Evolutionary conservation across 2,113 vertebrate species (phyloP).

Genomic region (Cyanoramphus novaezelandiae): DNA sequence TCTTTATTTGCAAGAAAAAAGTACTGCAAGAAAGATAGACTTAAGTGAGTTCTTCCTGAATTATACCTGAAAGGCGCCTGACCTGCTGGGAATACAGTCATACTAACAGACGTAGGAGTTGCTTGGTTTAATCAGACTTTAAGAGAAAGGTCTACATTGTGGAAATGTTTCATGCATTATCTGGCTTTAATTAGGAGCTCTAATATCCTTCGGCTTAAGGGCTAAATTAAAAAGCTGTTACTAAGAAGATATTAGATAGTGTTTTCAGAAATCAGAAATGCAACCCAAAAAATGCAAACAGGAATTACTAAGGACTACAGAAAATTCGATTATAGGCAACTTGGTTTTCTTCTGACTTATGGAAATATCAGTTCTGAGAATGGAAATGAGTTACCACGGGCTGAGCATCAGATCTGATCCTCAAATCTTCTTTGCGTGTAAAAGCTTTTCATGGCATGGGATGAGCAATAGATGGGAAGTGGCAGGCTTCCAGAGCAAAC

Average conservation of each 20-base stretch:
- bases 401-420: background rate
- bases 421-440: background rate
- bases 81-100: background rate
- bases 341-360: background rate
- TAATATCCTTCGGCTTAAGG: background rate
- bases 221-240: background rate
- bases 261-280: background rate
- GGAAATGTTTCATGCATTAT: background rate
- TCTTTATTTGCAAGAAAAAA: background rate
- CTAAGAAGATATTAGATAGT: background rate
- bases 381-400: background rate
- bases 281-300: background rate
- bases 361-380: background rate
- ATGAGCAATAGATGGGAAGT: background rate
- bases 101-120: background rate
- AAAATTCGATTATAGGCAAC: background rate
- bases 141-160: background rate
- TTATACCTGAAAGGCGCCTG: background rate
- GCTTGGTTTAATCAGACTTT: background rate
- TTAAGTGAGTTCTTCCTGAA: background rate
- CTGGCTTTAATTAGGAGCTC: slow-evolving; percentile 7
- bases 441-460: background rate
- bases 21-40: background rate
- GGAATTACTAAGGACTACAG: background rate
- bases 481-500: background rate